phyloP scores from a whole-genome alignment of 2,888 invertebrate species.

The Drosophila cognata region DNA sequence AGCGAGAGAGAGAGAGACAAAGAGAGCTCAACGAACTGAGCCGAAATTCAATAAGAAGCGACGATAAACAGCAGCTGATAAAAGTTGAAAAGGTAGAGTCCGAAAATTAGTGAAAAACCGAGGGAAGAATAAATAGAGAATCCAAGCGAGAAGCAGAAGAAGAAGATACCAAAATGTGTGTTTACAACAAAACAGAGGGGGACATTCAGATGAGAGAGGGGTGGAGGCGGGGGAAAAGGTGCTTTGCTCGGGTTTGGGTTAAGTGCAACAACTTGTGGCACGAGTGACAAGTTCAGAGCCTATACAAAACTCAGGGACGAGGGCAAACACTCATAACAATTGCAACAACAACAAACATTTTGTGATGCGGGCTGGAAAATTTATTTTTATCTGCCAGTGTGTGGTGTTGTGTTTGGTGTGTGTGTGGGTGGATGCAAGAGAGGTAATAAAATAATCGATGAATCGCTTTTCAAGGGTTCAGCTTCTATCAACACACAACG shows the following conservation, averaged over 20 bases:
- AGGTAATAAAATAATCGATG: conserved; percentile 71
- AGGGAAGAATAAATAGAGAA: conserved; percentile 8
- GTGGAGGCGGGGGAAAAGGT: background rate
- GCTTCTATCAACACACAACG: conserved; percentile 42
- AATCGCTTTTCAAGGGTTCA: conserved; percentile 39
- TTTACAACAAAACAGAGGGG: conserved; percentile 7
- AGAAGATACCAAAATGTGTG: conserved; percentile 38
- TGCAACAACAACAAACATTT: conserved; percentile 22
- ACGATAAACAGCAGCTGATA: conserved; percentile 78
- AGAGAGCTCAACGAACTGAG: conserved; percentile 50
- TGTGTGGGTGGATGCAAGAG: conserved; percentile 45
- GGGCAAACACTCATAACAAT: conserved; percentile 56
- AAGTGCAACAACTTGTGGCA: conserved; percentile 75
- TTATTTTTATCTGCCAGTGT: conserved; percentile 7
- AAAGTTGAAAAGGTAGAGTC: conserved; percentile 64
- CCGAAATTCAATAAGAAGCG: conserved; percentile 72
- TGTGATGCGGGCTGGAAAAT: conserved; percentile 37
- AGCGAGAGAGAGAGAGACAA: conserved; percentile 3
- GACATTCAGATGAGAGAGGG: background rate
- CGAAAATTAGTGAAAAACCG: conserved; percentile 66
- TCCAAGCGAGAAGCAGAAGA: conserved; percentile 22
- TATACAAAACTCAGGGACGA: conserved; percentile 13
- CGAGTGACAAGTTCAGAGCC: conserved; percentile 69
- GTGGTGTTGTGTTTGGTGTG: conserved; percentile 9
- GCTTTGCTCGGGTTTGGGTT: conserved; percentile 17